Conservation (phyloP, 30 jellyfish, hydroid and myxozoan genomes). For the Hydractinia symbiolongicarpus region DNA sequence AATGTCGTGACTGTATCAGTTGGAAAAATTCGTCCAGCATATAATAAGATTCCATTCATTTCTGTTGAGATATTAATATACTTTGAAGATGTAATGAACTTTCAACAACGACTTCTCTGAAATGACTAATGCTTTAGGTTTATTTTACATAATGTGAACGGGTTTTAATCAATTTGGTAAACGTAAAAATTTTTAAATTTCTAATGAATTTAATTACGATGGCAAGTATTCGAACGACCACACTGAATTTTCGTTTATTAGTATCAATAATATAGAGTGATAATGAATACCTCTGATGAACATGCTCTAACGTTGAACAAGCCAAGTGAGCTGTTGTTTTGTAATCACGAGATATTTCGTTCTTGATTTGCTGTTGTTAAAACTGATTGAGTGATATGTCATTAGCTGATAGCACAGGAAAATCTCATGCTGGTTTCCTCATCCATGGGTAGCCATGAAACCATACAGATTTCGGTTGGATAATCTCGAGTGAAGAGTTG, state of each 20-base stretch:
- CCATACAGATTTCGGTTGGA: constrained; percentile 14
- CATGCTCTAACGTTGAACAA: constrained; percentile 2
- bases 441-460: constrained; percentile 10
- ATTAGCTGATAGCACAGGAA: constrained; percentile 17
- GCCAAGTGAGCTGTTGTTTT: neutral
- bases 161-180: no score
- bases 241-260: constrained; percentile 2
- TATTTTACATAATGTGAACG: no score
- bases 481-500: constrained; percentile 1
- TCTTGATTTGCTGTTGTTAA: constrained; percentile 3
- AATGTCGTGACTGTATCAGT: neutral
- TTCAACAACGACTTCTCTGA: neutral
- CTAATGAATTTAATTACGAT: constrained; percentile 6
- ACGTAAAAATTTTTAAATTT: neutral
- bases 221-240: constrained; percentile 5
- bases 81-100: neutral
- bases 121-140: neutral
- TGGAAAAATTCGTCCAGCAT: no score
- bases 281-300: constrained; percentile 1
- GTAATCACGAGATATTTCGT: neutral
- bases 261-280: constrained; percentile 18
- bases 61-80: neutral
- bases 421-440: neutral
- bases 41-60: no score
- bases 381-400: neutral